Evolutionary conservation across 2,113 vertebrate genomes (phyloP).

Genomic region (Zootoca vivipara): DNA sequence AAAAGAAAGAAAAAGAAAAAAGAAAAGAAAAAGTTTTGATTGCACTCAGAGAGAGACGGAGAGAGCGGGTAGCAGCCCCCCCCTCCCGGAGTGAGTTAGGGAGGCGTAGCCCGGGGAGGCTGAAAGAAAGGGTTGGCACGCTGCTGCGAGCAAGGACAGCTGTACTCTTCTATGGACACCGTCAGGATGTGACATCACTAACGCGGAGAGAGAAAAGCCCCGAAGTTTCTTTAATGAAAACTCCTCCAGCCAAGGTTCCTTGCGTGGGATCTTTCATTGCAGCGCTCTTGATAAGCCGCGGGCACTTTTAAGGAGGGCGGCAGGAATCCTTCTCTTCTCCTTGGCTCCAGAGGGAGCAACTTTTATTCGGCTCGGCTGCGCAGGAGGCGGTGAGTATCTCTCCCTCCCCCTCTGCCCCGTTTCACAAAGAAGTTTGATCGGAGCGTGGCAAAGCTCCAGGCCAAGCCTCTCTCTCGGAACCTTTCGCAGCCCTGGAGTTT

Average conservation of each 20-base stretch:
- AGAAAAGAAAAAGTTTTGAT: background rate
- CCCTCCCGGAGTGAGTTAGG: background rate
- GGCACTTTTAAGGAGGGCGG: background rate
- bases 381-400: background rate
- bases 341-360: background rate
- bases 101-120: background rate
- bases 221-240: constrained; percentile 46
- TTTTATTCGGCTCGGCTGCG: background rate
- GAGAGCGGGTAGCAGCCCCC: background rate
- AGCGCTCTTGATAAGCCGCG: background rate
- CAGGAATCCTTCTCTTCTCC: no score
- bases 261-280: background rate
- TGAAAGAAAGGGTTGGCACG: background rate
- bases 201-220: constrained; percentile 67
- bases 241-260: background rate
- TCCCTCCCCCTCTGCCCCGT: rapidly evolving
- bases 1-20: background rate
- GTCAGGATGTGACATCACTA: constrained; percentile 94
- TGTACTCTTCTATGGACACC: constrained; percentile 72
- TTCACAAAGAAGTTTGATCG: background rate
- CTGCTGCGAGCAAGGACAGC: constrained; percentile 62
- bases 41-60: background rate
- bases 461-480: background rate
- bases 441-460: background rate
- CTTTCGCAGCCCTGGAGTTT: background rate